Evolutionary conservation across 2,888 invertebrate species (phyloP), one percentile per base, ranked within the genome.

Genomic region (Malthinus flaveolus): DNA sequence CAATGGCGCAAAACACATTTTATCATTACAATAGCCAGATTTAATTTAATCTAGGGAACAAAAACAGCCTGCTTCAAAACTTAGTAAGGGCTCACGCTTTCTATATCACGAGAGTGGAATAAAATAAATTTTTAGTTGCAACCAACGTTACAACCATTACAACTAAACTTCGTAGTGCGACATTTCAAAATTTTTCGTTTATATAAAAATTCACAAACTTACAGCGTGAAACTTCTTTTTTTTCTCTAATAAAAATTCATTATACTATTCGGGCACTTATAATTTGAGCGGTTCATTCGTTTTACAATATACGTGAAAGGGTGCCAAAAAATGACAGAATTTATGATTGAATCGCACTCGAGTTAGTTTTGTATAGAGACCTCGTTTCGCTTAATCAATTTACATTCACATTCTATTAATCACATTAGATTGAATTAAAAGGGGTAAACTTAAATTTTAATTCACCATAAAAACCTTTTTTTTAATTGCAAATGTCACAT

Each of bases 11-110:
- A 75, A 59, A 75, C 75, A 76, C 73, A 72, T 75, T 75, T 76
- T 75, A 75, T 66, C 74, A 75, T 76, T 65, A 76, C 76, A 76
- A 76, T 75, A 68, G 66, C 65, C 68, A 74, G 75, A 76, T 76
- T 77, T 75, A 76, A 77, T 76, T 77, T 75, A 76, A 75, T 76
- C 75, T 73, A 68, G 67, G 68, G 62, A 66, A 69, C 69, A 68
- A 71, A 70, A 69, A 69, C 57, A 62, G 55, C 64, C 62, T 62
- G 59, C 60, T 52, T 66, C 64, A 70, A 72, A 70, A 68, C 69
- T 69, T 65, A 64, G 65, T 64, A 67, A 65, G 70, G 68, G 68
- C 70, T 68, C 65, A 64, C 66, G 66, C 67, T 62, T 52, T 59
- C 68, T 64, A 64, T 65, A 64, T 65, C 64, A 66, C 68, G 61